These are phyloP conservation scores for Iphiclides podalirius DNA, from an alignment of 2,888 invertebrate genomes.

Conservation along the genomic window DNA sequence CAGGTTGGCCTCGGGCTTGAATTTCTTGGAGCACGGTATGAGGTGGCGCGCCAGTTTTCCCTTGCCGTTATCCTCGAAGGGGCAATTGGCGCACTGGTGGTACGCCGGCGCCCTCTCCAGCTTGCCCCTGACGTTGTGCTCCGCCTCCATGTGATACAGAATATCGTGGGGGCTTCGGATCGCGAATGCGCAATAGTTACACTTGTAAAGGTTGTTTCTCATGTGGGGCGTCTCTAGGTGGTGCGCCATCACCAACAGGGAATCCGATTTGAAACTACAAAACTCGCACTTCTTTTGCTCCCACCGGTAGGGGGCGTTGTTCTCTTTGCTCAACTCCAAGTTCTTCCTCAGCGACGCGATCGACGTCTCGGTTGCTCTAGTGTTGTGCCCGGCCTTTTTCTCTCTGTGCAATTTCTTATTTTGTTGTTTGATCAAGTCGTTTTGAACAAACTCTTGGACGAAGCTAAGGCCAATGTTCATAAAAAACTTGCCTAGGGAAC, in stretches of 20 bases:
- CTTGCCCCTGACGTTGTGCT: constrained; percentile 91
- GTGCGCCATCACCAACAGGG: constrained; percentile 89
- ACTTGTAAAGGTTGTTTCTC: constrained; percentile 91
- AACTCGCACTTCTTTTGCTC: constrained; percentile 91
- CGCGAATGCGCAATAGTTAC: constrained; percentile 91
- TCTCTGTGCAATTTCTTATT: constrained; percentile 89
- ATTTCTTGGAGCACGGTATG: constrained; percentile 93
- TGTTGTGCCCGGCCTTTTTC: constrained; percentile 79
- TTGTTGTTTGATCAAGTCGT: constrained; percentile 93
- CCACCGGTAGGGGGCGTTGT: constrained; percentile 89
- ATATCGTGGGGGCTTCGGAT: constrained; percentile 93
- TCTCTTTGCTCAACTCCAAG: constrained; percentile 91
- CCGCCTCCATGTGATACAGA: constrained; percentile 93
- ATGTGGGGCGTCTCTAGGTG: constrained; percentile 95
- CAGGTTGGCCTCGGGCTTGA: constrained; percentile 91
- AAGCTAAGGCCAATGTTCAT: constrained; percentile 94
- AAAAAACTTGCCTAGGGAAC: constrained; percentile 93
- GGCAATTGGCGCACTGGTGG: constrained; percentile 96
- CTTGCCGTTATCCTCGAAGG: constrained; percentile 96
- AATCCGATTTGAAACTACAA: constrained; percentile 95
- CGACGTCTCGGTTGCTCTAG: constrained; percentile 86
- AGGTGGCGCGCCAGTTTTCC: constrained; percentile 93
- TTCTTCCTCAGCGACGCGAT: constrained; percentile 91
- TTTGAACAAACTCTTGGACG: constrained; percentile 95
- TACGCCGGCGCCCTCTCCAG: constrained; percentile 91